Percentiles rank a stretch among this genome's conserved stretches.
Evolutionary conservation across 2,888 invertebrate genomes (phyloP).

Genomic region (Epirrhoe tristata): DNA sequence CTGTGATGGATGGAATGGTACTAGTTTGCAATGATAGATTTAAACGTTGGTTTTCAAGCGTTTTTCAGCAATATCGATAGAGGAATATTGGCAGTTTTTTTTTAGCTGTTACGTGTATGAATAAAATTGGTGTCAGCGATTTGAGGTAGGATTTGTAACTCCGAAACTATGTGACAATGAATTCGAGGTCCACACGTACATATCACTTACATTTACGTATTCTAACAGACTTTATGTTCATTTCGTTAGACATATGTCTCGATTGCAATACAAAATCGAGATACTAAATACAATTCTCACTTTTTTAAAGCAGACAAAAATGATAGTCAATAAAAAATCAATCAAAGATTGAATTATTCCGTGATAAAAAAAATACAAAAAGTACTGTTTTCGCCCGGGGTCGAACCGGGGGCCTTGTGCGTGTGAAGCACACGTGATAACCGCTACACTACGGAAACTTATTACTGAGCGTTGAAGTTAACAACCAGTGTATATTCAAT

Average conservation of each 20-base stretch:
- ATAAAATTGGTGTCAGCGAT: not conserved
- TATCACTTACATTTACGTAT: not conserved
- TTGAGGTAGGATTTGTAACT: not conserved
- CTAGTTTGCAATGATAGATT: conserved; percentile 3
- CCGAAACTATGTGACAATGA: not conserved
- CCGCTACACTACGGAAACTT: conserved; percentile 91
- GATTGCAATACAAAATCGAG: too few species aligned
- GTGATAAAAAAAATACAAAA: too few species aligned
- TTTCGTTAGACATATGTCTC: too few species aligned
- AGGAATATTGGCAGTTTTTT: conserved; percentile 1
- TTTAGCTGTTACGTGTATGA: not conserved
- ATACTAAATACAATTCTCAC: too few species aligned
- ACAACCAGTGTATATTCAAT: not conserved
- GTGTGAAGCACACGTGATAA: conserved; percentile 93
- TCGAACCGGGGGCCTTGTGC: conserved; percentile 91
- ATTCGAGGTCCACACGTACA: not conserved
- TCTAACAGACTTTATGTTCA: too few species aligned
- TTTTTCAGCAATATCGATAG: conserved; percentile 9
- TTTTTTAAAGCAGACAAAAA: too few species aligned
- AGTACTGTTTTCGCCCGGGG: conserved; percentile 87
- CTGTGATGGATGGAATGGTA: conserved; percentile 24
- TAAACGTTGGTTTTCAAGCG: not conserved
- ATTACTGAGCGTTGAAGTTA: not conserved
- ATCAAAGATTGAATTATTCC: too few species aligned
- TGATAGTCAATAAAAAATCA: too few species aligned